These are phyloP conservation scores for Andrena cerasifolii DNA, from an alignment of 1,140 invertebrate species.

Conservation along the genomic window DNA sequence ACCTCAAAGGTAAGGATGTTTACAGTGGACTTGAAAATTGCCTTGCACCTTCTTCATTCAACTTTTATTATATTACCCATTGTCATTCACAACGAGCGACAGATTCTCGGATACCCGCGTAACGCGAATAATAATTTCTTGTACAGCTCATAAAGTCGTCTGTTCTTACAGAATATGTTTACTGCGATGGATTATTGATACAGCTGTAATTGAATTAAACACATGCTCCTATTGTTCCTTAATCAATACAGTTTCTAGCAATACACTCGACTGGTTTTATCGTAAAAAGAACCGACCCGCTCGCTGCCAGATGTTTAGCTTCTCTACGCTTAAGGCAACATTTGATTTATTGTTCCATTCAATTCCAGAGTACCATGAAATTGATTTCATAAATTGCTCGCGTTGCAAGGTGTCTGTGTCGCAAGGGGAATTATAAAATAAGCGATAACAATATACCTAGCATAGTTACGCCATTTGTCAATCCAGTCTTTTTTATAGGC, in stretches of 20 bases:
- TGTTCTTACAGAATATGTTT: not conserved
- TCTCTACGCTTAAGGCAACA: not conserved
- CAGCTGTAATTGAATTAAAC: not conserved
- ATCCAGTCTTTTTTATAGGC: conserved; percentile 18
- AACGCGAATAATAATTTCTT: not conserved
- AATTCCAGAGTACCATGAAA: too few species aligned
- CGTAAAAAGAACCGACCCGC: too few species aligned
- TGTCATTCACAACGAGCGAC: not conserved
- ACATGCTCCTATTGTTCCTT: not conserved
- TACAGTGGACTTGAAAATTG: conserved; percentile 1
- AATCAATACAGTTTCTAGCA: too few species aligned
- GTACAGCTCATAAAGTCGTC: too few species aligned
- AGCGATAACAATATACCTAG: not conserved
- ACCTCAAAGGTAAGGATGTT: conserved; percentile 54
- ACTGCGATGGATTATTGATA: not conserved
- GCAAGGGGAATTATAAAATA: not conserved
- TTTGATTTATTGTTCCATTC: conserved; percentile 5
- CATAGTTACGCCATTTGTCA: not conserved
- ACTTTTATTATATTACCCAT: not conserved
- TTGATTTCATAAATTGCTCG: too few species aligned
- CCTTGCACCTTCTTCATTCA: not conserved
- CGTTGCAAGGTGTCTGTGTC: too few species aligned
- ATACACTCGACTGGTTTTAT: too few species aligned
- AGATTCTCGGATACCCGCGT: too few species aligned
- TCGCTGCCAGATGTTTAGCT: not conserved